These are phyloP conservation scores for Masticophis lateralis DNA, from an alignment of 2,797 vertebrate genomes.

Conservation along the genomic window DNA sequence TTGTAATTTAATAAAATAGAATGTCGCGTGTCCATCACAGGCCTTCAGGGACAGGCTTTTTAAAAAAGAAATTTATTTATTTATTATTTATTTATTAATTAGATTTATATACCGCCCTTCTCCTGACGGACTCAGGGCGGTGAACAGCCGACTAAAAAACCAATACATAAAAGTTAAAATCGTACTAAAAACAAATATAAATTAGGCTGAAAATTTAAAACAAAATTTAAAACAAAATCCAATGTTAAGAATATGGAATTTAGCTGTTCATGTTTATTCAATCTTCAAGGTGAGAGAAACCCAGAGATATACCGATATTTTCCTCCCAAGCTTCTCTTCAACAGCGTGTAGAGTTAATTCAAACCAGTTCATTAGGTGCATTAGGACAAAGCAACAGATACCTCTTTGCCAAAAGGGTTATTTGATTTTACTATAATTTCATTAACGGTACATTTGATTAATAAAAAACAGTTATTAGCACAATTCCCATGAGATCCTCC, in stretches of 20 bases:
- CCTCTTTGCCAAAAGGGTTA: neutral
- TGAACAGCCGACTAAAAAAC: too few relatives aligned
- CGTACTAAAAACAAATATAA: too few relatives aligned
- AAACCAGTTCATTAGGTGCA: neutral
- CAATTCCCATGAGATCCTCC: neutral
- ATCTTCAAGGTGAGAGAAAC: neutral
- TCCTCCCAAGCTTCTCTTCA: neutral
- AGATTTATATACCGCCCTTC: too few relatives aligned
- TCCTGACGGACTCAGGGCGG: too few relatives aligned
- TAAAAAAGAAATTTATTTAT: neutral
- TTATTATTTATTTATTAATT: too few relatives aligned
- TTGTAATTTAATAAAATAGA: neutral
- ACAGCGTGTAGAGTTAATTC: neutral
- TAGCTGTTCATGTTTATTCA: neutral
- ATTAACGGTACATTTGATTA: neutral
- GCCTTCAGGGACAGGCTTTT: neutral
- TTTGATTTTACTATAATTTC: neutral
- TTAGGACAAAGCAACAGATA: neutral
- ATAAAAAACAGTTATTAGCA: neutral
- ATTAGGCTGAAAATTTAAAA: too few relatives aligned
- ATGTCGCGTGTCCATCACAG: neutral
- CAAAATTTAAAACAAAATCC: too few relatives aligned
- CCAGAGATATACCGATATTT: neutral
- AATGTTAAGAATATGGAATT: neutral
- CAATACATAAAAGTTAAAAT: too few relatives aligned